Evolutionary conservation across 2,888 invertebrate species (phyloP).

Genomic region (Scaptomyza parva): DNA sequence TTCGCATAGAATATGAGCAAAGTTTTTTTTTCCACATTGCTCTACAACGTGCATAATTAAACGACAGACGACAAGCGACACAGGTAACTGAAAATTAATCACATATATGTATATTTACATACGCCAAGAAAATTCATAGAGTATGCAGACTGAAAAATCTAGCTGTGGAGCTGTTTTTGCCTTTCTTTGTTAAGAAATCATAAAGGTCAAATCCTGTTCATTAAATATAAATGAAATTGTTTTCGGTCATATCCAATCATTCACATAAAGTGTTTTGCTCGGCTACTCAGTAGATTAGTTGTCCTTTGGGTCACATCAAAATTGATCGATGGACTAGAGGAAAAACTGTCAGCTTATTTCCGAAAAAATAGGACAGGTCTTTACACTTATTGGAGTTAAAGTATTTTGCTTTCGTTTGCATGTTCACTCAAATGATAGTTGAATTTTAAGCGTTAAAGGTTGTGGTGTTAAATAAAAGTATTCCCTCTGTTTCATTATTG

Average conservation of each 20-base stretch:
- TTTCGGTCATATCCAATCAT: constrained; percentile 49
- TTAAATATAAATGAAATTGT: constrained; percentile 45
- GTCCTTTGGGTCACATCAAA: constrained; percentile 44
- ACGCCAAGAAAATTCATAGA: constrained; percentile 3
- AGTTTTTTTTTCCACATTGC: constrained; percentile 38
- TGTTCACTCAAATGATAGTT: neutral
- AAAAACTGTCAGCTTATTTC: constrained; percentile 18
- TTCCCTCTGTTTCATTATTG: neutral
- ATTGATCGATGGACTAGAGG: constrained; percentile 65
- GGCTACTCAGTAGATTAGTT: constrained; percentile 45
- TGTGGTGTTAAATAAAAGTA: neutral
- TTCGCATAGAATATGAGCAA: constrained; percentile 53
- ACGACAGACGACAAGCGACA: constrained; percentile 46
- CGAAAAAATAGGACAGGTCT: neutral
- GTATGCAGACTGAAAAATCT: neutral
- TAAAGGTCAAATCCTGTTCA: constrained; percentile 52
- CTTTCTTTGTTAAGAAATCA: neutral
- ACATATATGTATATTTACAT: neutral
- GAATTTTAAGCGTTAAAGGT: neutral
- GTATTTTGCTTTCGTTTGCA: constrained; percentile 4
- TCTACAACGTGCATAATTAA: constrained; percentile 68
- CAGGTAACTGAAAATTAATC: constrained; percentile 43
- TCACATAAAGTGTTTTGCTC: constrained; percentile 51
- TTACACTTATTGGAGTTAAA: constrained; percentile 4
- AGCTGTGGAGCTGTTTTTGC: constrained; percentile 52